Evolutionary conservation across 23 tunicate genomes (phyloP).

Genomic region (Clavelina lepadiformis): DNA sequence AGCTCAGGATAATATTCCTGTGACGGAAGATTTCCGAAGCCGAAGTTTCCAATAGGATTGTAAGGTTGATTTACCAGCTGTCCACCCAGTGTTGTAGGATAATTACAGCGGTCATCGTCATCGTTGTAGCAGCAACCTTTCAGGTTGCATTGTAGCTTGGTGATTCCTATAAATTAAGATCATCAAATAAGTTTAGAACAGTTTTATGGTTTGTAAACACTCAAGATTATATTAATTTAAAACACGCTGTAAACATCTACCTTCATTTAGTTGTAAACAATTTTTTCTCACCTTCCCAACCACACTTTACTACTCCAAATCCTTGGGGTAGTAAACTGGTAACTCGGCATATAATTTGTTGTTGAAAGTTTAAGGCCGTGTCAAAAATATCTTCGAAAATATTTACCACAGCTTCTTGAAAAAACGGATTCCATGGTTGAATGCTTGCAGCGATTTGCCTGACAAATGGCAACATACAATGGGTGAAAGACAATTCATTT

Average conservation of each 20-base stretch:
- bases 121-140: constrained; percentile 67
- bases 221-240: no score
- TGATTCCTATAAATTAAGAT: constrained; percentile 48
- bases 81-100: constrained; percentile 4
- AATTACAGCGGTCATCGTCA: constrained; percentile 10
- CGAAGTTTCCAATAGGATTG: no score
- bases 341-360: constrained; percentile 22
- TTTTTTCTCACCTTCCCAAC: constrained; percentile 62
- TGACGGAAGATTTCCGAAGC: no score
- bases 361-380: constrained; percentile 13
- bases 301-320: constrained; percentile 25
- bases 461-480: no score
- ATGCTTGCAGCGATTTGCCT: constrained; percentile 20
- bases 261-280: no score
- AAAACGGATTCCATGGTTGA: constrained; percentile 75
- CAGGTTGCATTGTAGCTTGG: constrained; percentile 47
- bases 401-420: constrained; percentile 31
- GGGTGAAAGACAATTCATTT: no score
- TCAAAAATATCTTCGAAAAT: constrained; percentile 37
- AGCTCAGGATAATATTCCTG: constrained; percentile 33
- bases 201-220: no score
- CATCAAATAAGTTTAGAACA: no score
- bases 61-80: no score
- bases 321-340: constrained; percentile 1
- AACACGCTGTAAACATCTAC: no score